phyloP scores from a whole-genome alignment of 1,140 invertebrate species.

The Pectinophora gossypiella region DNA sequence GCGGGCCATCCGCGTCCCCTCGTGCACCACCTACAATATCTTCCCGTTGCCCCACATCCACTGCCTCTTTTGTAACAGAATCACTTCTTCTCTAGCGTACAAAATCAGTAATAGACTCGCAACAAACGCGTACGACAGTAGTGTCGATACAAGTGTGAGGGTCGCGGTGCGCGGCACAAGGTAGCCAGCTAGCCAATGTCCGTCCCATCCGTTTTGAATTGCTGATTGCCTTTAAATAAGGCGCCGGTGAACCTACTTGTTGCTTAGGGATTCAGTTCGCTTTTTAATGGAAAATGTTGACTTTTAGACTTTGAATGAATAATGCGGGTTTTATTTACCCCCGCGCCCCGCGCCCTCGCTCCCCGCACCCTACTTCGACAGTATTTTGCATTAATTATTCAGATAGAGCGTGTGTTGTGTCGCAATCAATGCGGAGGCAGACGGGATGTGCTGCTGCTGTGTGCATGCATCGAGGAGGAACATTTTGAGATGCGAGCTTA shows the following conservation, averaged over 20 bases:
- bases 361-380: background rate
- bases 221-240: slow-evolving; percentile 23
- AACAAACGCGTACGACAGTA: too few species aligned
- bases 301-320: background rate
- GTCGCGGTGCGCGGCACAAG: background rate
- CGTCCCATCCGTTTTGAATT: slow-evolving; percentile 19
- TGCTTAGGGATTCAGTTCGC: slow-evolving; percentile 17
- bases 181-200: slow-evolving; percentile 15
- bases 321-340: background rate
- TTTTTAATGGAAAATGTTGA: slow-evolving; percentile 17
- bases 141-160: too few species aligned
- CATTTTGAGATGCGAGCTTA: too few species aligned
- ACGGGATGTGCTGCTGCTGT: too few species aligned
- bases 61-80: too few species aligned
- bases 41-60: too few species aligned
- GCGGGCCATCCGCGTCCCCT: too few species aligned
- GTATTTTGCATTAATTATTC: background rate
- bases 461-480: too few species aligned
- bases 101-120: too few species aligned
- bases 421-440: background rate
- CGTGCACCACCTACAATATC: too few species aligned
- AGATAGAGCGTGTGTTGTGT: background rate
- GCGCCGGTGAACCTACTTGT: slow-evolving; percentile 18
- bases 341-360: background rate
- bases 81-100: too few species aligned